phyloP scores from a whole-genome alignment of 2,888 invertebrate species.

The Orchestes rusci region DNA sequence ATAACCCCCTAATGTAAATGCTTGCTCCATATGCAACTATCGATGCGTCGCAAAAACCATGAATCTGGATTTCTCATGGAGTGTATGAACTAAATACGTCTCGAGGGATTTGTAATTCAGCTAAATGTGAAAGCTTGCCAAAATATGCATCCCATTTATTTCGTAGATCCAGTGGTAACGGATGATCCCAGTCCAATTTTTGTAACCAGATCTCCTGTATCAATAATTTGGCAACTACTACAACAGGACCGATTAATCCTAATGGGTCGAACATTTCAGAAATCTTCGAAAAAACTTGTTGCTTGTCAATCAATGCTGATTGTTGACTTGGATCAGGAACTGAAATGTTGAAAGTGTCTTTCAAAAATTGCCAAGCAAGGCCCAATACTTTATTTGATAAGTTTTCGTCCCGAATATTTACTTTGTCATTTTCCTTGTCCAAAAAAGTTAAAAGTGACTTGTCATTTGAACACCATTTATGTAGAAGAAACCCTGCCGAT shows the following conservation, averaged over 20 bases:
- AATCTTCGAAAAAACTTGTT: conserved; percentile 12
- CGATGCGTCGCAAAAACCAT: conserved; percentile 3
- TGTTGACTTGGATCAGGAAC: conserved; percentile 4
- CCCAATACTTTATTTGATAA: conserved; percentile 16
- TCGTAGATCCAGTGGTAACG: not conserved
- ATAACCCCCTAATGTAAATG: not conserved
- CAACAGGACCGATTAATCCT: conserved; percentile 18
- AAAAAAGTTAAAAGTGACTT: not conserved
- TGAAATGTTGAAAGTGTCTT: conserved; percentile 13
- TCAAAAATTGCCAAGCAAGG: conserved; percentile 10
- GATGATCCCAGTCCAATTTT: conserved; percentile 17
- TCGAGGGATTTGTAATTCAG: not conserved
- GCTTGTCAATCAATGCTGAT: conserved; percentile 6
- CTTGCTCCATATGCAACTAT: not conserved
- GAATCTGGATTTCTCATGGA: conserved; percentile 2
- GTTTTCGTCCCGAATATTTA: conserved; percentile 7
- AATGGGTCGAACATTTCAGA: conserved; percentile 18
- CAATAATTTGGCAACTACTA: conserved; percentile 18
- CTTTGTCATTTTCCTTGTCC: not conserved
- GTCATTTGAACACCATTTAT: conserved; percentile 19
- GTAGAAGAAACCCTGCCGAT: conserved; percentile 11
- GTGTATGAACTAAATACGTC: not conserved
- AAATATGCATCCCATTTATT: conserved; percentile 1
- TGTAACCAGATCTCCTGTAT: conserved; percentile 21
- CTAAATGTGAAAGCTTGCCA: not conserved